Conservation (phyloP, 2,113 vertebrate species). For the Archocentrus centrarchus region DNA sequence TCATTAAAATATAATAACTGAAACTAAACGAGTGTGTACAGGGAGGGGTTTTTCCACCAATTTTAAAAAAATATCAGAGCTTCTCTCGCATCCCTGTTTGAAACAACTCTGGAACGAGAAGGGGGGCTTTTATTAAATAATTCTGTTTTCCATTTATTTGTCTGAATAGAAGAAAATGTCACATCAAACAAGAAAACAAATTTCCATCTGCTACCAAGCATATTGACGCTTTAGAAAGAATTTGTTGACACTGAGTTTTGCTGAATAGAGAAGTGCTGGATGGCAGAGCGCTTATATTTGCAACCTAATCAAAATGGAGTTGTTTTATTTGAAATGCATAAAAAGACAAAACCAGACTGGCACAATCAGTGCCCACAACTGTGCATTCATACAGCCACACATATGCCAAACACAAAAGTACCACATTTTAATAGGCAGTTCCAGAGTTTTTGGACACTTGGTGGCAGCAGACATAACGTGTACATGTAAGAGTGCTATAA, state of each 20-base stretch:
- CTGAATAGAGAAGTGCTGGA: not conserved
- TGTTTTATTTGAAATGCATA: not conserved
- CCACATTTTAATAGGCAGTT: too few relatives aligned
- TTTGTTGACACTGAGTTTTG: not conserved
- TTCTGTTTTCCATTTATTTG: constrained; percentile 28
- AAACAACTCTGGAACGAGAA: constrained; percentile 16
- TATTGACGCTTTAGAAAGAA: not conserved
- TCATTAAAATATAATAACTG: constrained; percentile 51
- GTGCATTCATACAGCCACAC: not conserved
- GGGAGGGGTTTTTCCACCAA: not conserved
- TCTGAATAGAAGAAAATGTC: constrained; percentile 26
- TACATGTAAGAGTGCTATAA: too few relatives aligned
- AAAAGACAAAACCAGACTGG: not conserved
- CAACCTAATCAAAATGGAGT: not conserved
- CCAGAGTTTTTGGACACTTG: too few relatives aligned
- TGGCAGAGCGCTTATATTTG: not conserved
- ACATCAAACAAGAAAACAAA: constrained; percentile 8
- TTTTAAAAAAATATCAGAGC: not conserved
- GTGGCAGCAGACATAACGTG: too few relatives aligned
- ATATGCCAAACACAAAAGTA: too few relatives aligned
- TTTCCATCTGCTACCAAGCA: not conserved
- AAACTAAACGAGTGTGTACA: not conserved
- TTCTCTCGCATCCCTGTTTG: not conserved
- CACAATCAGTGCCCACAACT: not conserved
- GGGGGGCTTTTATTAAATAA: not conserved